Percentiles rank a stretch among this genome's conserved stretches.
phyloP scores from a whole-genome alignment of 2,888 invertebrate genomes.

The Steromphala cineraria region DNA sequence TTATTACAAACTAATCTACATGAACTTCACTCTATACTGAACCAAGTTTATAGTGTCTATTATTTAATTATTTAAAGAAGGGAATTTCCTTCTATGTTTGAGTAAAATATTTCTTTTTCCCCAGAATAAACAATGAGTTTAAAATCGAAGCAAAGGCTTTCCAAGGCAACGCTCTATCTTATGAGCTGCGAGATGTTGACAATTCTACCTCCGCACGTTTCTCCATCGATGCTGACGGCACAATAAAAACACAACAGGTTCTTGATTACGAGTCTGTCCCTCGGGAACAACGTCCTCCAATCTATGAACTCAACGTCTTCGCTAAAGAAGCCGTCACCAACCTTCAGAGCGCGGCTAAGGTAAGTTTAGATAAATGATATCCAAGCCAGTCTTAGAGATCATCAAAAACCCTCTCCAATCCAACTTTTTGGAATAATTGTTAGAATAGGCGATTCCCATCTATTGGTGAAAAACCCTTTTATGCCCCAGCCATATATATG shows the following conservation, averaged over 20 bases:
- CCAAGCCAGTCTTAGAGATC: too few species aligned
- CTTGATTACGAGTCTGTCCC: slow-evolving; percentile 88
- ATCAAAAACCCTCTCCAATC: too few species aligned
- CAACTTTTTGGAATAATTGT: too few species aligned
- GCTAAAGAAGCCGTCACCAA: slow-evolving; percentile 97
- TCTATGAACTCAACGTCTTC: slow-evolving; percentile 81
- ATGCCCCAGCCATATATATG: too few species aligned
- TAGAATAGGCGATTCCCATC: too few species aligned
- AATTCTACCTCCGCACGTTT: slow-evolving; percentile 81
- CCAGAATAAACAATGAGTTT: slow-evolving; percentile 84
- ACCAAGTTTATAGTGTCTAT: too few species aligned
- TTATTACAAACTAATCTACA: too few species aligned
- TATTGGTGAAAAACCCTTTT: too few species aligned
- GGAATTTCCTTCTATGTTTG: too few species aligned
- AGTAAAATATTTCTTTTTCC: neutral
- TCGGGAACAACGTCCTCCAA: slow-evolving; percentile 83
- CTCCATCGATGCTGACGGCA: slow-evolving; percentile 73
- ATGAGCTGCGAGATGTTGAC: slow-evolving; percentile 95
- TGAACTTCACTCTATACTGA: too few species aligned
- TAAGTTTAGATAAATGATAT: too few species aligned
- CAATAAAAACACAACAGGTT: slow-evolving; percentile 95
- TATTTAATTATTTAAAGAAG: too few species aligned
- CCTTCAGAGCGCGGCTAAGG: slow-evolving; percentile 90
- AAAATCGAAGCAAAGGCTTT: slow-evolving; percentile 98
- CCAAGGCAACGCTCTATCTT: slow-evolving; percentile 95